A percentile compares a stretch with the other conserved stretches of the same genome.
These are phyloP conservation scores for Oncopodura yosiiana DNA, from an alignment of 1,140 invertebrate species.

Conservation along the genomic window DNA sequence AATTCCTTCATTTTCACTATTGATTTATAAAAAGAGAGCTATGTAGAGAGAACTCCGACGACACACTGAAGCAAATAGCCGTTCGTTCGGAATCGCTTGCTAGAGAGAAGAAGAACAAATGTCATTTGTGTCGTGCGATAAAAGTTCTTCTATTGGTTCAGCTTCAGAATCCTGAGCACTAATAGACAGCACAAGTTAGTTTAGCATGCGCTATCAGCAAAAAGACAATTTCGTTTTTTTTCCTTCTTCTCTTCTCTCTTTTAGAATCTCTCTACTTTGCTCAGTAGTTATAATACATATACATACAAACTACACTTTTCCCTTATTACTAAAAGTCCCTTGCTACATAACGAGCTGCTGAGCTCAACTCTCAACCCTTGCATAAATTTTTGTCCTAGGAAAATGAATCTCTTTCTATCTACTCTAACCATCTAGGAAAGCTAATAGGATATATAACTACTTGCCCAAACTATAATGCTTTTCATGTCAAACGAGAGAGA, in stretches of 20 bases:
- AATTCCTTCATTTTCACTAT: constrained; percentile 36
- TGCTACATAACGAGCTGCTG: not conserved
- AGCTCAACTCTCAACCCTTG: not conserved
- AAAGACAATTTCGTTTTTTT: constrained; percentile 34
- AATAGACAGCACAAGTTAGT: constrained; percentile 34
- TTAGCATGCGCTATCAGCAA: constrained; percentile 36
- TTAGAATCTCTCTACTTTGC: not conserved
- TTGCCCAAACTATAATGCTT: too few species aligned
- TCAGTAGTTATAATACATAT: too few species aligned
- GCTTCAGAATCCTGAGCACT: constrained; percentile 32
- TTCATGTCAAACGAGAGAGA: too few species aligned
- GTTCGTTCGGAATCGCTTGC: constrained; percentile 31
- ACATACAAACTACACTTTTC: too few species aligned
- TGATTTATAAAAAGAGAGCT: constrained; percentile 35
- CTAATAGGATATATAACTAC: too few species aligned
- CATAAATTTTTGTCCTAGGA: not conserved
- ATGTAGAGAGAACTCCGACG: too few species aligned
- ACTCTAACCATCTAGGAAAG: too few species aligned
- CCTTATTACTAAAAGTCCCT: too few species aligned
- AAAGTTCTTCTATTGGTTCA: constrained; percentile 34
- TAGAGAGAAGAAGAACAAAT: constrained; percentile 33
- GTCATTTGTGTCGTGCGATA: constrained; percentile 34
- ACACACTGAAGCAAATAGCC: constrained; percentile 34
- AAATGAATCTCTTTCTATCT: too few species aligned
- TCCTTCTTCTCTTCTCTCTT: not conserved